Conservation (phyloP, 2,797 vertebrate genomes). For the Podargus strigoides region DNA sequence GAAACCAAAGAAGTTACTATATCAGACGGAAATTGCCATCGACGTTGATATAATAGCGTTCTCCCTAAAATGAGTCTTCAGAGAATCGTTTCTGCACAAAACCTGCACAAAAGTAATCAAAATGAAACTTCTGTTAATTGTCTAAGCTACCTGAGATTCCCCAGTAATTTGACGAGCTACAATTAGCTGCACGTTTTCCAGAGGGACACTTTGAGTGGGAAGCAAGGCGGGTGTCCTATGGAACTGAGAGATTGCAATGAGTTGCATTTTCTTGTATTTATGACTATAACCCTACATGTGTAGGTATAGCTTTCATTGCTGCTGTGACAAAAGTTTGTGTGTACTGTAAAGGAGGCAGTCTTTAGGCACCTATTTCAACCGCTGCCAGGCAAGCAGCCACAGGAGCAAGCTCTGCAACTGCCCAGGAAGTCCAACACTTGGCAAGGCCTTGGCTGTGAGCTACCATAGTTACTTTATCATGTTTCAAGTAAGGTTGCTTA, state of each 20-base stretch:
- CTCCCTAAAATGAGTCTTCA: not conserved
- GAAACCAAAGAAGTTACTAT: not conserved
- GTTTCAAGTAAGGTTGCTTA: not conserved
- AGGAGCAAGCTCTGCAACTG: not conserved
- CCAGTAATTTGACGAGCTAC: not conserved
- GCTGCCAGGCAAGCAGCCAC: not conserved
- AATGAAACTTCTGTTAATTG: conserved; percentile 8
- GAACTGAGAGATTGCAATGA: not conserved
- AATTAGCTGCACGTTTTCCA: conserved; percentile 1
- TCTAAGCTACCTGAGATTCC: not conserved
- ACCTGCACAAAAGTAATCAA: not conserved
- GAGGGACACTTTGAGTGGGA: not conserved
- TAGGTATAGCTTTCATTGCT: not conserved
- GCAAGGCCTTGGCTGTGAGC: not conserved
- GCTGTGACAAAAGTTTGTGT: not conserved
- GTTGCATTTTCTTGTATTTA: not conserved
- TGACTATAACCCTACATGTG: not conserved
- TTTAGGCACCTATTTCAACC: not conserved
- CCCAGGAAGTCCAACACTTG: not conserved
- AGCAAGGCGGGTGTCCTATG: not conserved
- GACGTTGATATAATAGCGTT: not conserved
- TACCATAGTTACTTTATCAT: not conserved
- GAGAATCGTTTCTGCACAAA: not conserved
- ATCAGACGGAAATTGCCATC: not conserved
- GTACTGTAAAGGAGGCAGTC: not conserved